Conservation (phyloP, 2,888 invertebrate genomes). For the Strigamia crassipes region DNA sequence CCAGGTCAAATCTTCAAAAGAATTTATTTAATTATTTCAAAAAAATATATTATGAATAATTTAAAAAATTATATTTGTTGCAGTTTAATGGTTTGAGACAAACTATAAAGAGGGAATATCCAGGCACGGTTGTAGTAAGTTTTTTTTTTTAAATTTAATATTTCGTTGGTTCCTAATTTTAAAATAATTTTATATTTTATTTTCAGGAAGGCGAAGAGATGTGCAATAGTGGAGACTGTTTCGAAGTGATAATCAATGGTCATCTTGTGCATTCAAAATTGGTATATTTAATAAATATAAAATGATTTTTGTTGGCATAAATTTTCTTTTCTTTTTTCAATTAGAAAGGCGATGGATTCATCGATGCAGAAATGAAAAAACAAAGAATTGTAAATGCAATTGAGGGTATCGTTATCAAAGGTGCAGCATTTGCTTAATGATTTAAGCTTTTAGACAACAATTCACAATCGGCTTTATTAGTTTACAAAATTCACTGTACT, state of each 20-base stretch:
- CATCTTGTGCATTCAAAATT: constrained; percentile 1
- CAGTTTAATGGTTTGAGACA: neutral
- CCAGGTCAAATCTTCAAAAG: neutral
- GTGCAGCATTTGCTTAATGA: neutral
- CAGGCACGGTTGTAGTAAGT: neutral
- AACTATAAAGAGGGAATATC: neutral
- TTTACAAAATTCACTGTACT: neutral
- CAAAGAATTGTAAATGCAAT: neutral
- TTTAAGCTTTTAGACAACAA: neutral
- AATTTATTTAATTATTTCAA: neutral
- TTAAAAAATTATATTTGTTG: neutral
- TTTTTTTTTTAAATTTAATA: neutral
- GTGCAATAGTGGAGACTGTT: neutral
- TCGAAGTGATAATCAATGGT: neutral
- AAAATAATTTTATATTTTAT: neutral
- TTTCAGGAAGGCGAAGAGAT: neutral
- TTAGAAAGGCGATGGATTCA: constrained; percentile 1
- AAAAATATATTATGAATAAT: too few relatives aligned
- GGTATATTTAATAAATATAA: neutral
- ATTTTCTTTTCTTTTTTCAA: neutral
- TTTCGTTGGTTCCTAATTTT: neutral
- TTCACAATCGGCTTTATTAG: neutral
- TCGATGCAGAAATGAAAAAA: neutral
- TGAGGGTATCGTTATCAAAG: neutral
- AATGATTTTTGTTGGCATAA: neutral